phyloP scores from a whole-genome alignment of 2,888 invertebrate genomes.

The Drosophila affinis region DNA sequence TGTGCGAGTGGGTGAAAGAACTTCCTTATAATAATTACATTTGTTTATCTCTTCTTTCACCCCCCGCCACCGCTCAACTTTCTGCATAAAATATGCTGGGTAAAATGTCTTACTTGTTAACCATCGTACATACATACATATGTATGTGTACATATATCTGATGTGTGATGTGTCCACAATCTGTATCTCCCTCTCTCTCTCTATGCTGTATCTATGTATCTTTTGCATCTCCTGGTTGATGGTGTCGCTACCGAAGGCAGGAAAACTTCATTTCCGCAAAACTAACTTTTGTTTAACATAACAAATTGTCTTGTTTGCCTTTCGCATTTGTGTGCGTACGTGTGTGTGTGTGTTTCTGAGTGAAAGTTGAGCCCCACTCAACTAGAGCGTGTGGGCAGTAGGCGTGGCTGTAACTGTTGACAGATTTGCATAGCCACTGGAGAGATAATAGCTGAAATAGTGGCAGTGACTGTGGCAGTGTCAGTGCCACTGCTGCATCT shows the following conservation, averaged over 20 bases:
- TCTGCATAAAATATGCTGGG: slow-evolving; percentile 63
- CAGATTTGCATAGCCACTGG: slow-evolving; percentile 48
- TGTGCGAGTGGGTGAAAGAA: slow-evolving; percentile 8
- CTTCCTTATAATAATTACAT: slow-evolving; percentile 68
- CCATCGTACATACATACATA: not conserved
- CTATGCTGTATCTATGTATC: slow-evolving; percentile 19
- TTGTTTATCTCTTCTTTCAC: slow-evolving; percentile 46
- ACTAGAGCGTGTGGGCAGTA: not conserved
- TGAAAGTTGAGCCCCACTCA: slow-evolving; percentile 44
- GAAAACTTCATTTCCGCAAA: slow-evolving; percentile 79
- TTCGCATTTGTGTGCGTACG: slow-evolving; percentile 55
- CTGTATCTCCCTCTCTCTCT: slow-evolving; percentile 22
- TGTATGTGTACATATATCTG: slow-evolving; percentile 12
- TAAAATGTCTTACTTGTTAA: slow-evolving; percentile 62
- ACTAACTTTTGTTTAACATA: slow-evolving; percentile 79
- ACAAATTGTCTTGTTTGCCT: slow-evolving; percentile 79
- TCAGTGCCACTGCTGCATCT: slow-evolving; percentile 1
- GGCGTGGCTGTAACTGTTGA: slow-evolving; percentile 30
- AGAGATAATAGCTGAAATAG: slow-evolving; percentile 16
- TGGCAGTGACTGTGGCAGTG: not conserved
- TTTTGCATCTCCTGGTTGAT: slow-evolving; percentile 24
- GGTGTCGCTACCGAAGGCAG: slow-evolving; percentile 66
- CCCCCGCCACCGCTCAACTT: slow-evolving; percentile 22
- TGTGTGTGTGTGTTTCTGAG: slow-evolving; percentile 42
- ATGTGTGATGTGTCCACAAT: slow-evolving; percentile 42